A percentile compares a stretch with the other conserved stretches of the same genome.
These are phyloP conservation scores for Hypotaenidia philippensis DNA, from an alignment of 2,797 vertebrate genomes.

Conservation along the genomic window DNA sequence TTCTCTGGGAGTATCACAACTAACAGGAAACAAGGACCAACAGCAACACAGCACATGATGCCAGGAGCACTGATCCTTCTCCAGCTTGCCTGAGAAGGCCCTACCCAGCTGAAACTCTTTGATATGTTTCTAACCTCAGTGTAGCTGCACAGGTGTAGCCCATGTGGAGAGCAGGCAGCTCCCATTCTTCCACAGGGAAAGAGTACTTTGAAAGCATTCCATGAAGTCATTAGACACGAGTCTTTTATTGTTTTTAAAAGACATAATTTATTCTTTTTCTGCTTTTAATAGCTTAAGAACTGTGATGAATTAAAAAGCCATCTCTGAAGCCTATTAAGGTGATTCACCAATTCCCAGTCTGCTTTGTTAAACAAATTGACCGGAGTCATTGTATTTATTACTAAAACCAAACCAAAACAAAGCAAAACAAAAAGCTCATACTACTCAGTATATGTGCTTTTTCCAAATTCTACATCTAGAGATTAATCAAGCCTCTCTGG, in stretches of 20 bases:
- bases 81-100: neutral
- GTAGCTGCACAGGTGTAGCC: constrained; percentile 59
- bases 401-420: neutral
- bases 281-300: constrained; percentile 28
- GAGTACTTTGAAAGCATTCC: constrained; percentile 61
- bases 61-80: constrained; percentile 34
- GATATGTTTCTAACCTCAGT: constrained; percentile 25
- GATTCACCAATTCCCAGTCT: neutral
- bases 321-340: constrained; percentile 35
- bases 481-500: neutral
- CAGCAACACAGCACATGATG: neutral
- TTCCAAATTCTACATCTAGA: neutral
- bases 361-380: constrained; percentile 39
- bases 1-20: constrained; percentile 21
- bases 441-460: neutral
- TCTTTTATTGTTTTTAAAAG: constrained; percentile 54
- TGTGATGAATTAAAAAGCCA: constrained; percentile 46
- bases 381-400: neutral
- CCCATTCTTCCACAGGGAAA: constrained; percentile 52
- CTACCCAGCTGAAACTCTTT: constrained; percentile 14
- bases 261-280: constrained; percentile 6
- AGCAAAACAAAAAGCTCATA: neutral
- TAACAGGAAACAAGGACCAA: constrained; percentile 48
- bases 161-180: constrained; percentile 37
- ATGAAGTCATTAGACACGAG: constrained; percentile 54